These are phyloP conservation scores for Dreissena polymorpha DNA, from an alignment of 1,140 invertebrate genomes.

Conservation along the genomic window DNA sequence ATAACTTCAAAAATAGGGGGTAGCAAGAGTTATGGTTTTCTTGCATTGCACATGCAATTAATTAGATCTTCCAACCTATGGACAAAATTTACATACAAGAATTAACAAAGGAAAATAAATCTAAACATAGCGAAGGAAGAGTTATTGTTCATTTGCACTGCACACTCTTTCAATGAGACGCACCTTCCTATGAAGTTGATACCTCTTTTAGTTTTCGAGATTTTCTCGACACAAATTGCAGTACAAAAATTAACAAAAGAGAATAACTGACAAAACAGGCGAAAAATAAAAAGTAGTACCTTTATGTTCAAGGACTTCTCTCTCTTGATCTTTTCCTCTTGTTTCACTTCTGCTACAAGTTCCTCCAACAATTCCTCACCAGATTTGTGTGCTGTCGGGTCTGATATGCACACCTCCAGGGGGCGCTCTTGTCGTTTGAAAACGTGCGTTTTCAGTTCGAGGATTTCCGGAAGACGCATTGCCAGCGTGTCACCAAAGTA, in stretches of 20 bases:
- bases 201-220: slow-evolving; percentile 37
- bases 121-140: no score
- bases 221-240: background rate
- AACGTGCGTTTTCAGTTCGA: slow-evolving; percentile 59
- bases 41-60: no score
- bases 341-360: slow-evolving; percentile 67
- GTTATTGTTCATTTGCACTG: no score
- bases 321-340: slow-evolving; percentile 61
- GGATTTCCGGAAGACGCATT: slow-evolving; percentile 63
- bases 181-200: slow-evolving; percentile 35
- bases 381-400: slow-evolving; percentile 67
- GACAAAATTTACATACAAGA: no score
- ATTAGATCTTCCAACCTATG: no score
- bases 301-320: slow-evolving; percentile 50
- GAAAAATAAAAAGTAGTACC: background rate
- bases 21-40: no score
- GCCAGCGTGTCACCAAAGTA: slow-evolving; percentile 77
- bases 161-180: no score
- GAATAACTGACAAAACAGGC: background rate
- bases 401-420: slow-evolving; percentile 62
- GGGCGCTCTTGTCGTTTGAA: slow-evolving; percentile 59
- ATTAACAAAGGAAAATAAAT: no score
- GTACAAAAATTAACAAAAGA: background rate
- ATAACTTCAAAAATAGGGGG: no score
- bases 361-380: slow-evolving; percentile 76